Evolutionary conservation across 2,888 invertebrate species (phyloP), one percentile per base, ranked within the genome.

Genomic region (Standfussiana lucernea): DNA sequence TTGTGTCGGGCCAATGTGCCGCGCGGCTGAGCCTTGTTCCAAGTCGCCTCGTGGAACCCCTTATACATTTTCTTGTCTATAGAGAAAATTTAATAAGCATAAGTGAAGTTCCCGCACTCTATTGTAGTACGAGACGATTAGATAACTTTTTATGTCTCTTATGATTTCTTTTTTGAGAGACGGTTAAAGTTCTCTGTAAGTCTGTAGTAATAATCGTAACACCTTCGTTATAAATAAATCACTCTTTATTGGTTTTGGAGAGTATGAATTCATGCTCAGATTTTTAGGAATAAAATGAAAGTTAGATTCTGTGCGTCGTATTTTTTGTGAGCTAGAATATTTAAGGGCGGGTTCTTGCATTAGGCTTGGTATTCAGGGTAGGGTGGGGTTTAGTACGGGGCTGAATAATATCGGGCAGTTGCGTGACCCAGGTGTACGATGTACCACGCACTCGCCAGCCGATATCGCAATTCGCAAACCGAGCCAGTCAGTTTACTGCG

Each of bases 1-100:
- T 96, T 95, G 95, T 95, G 93, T 92, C 90, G 92, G 88, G 92
- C 92, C 94, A 93, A 93, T 93, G 95, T 93, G 92, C 91, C 92
- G 91, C 92, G 92, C 91, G 92, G 90, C 92, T 93, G 91, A 93
- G 90, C 93, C 93, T 91, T 91, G 93, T 91, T 92, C 89, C 90
- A 85, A 72, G 86, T 78, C 86, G 91, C 83, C 90, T 64, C 5
- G 88, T 91, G 90, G 89, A 90, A 92, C 92, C 87, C 85, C 87
- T 90, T 93, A 92, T 92, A 92, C 89, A 93, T 94, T 94, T 93
- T 92, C 93, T 93, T 94, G 93, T 93, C 90, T 92, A 88, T 89
- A 87, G 78, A 89, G 90, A 87, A 93, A 93, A 94, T 93, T 92
- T 93, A 93, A 95, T 94, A 94, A 93, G 88, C 92, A 92, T 94